Percentiles rank a stretch among this genome's conserved stretches.
Evolutionary conservation across 2,797 vertebrate species (phyloP).

Genomic region (Spea hammondii): DNA sequence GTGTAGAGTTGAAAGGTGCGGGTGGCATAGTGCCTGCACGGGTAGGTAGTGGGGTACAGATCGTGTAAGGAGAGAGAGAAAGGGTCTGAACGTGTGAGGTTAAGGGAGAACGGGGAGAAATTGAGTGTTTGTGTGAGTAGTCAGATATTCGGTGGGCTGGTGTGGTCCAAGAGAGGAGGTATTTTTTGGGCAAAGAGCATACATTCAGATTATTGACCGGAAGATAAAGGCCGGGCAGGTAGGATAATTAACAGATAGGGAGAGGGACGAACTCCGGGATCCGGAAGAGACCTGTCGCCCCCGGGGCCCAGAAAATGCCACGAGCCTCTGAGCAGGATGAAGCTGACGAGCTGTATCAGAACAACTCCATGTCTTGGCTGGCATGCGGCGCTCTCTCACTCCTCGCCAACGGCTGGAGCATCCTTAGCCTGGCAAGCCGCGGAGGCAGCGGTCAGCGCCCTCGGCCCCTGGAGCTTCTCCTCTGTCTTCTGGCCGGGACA

Average conservation of each 20-base stretch:
- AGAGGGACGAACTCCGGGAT: neutral
- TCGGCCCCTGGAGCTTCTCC: slow-evolving; percentile 75
- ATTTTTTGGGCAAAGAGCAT: slow-evolving; percentile 32
- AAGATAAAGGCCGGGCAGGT: neutral
- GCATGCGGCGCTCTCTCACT: slow-evolving; percentile 75
- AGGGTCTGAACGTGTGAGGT: neutral
- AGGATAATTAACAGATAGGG: neutral
- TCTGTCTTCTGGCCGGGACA: slow-evolving; percentile 74
- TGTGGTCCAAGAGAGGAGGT: neutral
- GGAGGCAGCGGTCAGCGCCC: slow-evolving; percentile 78
- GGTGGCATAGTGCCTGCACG: neutral
- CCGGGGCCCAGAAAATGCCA: slow-evolving; percentile 39
- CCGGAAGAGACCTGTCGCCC: slow-evolving; percentile 4
- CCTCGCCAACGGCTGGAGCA: slow-evolving; percentile 77
- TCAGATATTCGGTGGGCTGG: neutral
- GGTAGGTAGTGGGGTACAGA: too few relatives aligned
- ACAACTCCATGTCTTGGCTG: slow-evolving; percentile 75
- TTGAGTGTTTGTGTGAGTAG: neutral
- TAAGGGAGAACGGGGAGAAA: neutral
- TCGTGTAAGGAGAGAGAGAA: too few relatives aligned
- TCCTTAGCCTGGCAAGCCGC: slow-evolving; percentile 76
- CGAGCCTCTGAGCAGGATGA: slow-evolving; percentile 54
- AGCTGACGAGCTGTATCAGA: slow-evolving; percentile 72
- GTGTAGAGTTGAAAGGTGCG: neutral
- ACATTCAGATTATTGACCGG: neutral